Base-by-base conservation (phyloP, 2,113 vertebrate genomes). In the Sinosuthora webbiana region DNA sequence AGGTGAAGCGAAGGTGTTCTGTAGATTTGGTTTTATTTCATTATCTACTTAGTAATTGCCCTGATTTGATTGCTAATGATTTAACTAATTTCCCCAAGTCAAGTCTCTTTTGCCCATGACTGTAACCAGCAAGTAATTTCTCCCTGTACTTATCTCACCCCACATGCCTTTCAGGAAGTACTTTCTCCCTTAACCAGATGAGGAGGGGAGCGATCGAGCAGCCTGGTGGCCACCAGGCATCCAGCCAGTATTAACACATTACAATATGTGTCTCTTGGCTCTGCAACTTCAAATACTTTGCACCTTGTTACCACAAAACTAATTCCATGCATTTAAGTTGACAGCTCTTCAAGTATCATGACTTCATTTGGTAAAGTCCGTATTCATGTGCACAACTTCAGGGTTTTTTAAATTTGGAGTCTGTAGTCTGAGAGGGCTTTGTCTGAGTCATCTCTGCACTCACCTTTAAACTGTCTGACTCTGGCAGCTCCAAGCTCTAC, bases 41-140 rank as follows among this genome's bases (percentile, higher is more conserved):
- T 67, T 12, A 28, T n/a, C 15, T 74, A 44, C 19, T 67, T 74
- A 23, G 8, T 44, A 31, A 28, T 7, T 52, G 10, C 13, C 8
- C 10, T 67, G 23, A 37, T 30, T 17, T 44, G 15, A 24, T 9
- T 44, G 52, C 18, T 44, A 28, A 19, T 6, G 7, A 65, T 33
- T 50, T 20, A 50, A 49, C 9, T 33, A 4, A 65, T 17, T 74
- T 39, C 15, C 6, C 8, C 3, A 28, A 28, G 37, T 57, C 42
- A 37, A 37, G 17, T 33, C 18, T 65, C 27, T 52, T 15, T 28
- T n/a, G 27, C 2, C 10, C 0, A 0, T 37, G 10, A 44, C 8
- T 0, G 0, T 19, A 65, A 57, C 4, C 27, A 50, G 22, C 0
- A 0, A 11, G 18, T 20, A 21, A 50, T 24, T 44, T 45, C 27